Evolutionary conservation across 2,113 vertebrate species (phyloP).

Genomic region (Lophochroa leadbeateri): DNA sequence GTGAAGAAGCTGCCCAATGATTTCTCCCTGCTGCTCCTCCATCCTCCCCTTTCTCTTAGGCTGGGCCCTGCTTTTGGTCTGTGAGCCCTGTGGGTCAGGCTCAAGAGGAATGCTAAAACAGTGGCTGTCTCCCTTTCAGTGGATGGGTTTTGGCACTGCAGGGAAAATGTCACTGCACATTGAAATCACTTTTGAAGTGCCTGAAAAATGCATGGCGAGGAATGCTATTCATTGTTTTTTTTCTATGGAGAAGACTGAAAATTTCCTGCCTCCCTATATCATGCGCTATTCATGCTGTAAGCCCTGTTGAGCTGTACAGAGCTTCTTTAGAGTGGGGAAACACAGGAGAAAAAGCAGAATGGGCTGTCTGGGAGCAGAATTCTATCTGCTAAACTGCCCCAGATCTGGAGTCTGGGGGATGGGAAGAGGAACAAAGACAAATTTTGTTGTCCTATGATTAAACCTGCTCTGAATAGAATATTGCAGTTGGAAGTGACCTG

Average conservation of each 20-base stretch:
- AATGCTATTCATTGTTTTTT: constrained; percentile 15
- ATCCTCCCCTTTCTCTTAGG: not conserved
- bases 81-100: not conserved
- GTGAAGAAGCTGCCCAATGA: not conserved
- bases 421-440: not conserved
- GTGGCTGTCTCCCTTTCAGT: not conserved
- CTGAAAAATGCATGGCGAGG: not conserved
- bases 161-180: not conserved
- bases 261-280: not conserved
- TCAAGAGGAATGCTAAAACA: not conserved
- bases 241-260: not conserved
- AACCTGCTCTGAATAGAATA: not conserved
- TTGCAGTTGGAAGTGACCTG: not conserved
- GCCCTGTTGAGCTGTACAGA: not conserved
- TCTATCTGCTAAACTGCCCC: not conserved
- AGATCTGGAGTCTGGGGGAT: not conserved
- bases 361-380: not conserved
- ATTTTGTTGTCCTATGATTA: not conserved
- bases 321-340: not conserved
- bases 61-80: not conserved
- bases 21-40: not conserved
- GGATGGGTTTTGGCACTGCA: not conserved
- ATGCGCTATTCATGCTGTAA: not conserved
- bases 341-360: not conserved
- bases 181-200: not conserved